These are phyloP conservation scores for Embidobia sp. DNA, from an alignment of 2,888 invertebrate species.

Conservation along the genomic window DNA sequence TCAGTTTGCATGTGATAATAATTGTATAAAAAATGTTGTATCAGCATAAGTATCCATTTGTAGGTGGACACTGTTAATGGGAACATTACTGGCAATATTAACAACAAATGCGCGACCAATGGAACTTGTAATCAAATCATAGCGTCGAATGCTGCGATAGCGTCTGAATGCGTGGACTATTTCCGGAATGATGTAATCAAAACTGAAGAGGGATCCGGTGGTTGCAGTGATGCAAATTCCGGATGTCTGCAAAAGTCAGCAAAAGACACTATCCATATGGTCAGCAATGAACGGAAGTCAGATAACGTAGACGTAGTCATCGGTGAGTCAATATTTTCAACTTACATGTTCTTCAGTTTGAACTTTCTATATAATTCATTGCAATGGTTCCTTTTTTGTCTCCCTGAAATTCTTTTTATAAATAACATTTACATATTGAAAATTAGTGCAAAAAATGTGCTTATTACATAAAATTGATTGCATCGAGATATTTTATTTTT, in stretches of 20 bases:
- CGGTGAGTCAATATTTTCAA: constrained; percentile 43
- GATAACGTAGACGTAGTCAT: constrained; percentile 52
- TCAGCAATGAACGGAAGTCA: constrained; percentile 49
- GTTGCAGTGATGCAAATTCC: constrained; percentile 27
- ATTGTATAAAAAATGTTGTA: too few relatives aligned
- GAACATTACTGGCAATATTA: constrained; percentile 40
- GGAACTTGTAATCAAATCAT: constrained; percentile 43
- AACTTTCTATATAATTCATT: too few relatives aligned
- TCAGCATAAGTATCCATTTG: too few relatives aligned
- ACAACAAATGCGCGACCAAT: constrained; percentile 39
- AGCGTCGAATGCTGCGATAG: constrained; percentile 28
- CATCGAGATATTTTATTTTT: too few relatives aligned
- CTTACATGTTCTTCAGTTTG: constrained; percentile 3
- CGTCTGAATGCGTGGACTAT: constrained; percentile 55
- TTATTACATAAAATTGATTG: too few relatives aligned
- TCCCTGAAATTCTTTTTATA: too few relatives aligned
- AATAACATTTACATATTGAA: too few relatives aligned
- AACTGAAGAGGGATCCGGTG: constrained; percentile 38
- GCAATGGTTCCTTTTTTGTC: too few relatives aligned
- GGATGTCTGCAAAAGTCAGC: constrained; percentile 21
- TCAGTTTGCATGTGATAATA: too few relatives aligned
- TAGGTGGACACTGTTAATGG: constrained; percentile 37
- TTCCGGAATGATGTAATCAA: constrained; percentile 49
- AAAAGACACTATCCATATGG: constrained; percentile 43
- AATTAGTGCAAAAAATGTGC: too few relatives aligned